phyloP scores from a whole-genome alignment of 2,113 vertebrate species.

The Actenoides lindsayi region DNA sequence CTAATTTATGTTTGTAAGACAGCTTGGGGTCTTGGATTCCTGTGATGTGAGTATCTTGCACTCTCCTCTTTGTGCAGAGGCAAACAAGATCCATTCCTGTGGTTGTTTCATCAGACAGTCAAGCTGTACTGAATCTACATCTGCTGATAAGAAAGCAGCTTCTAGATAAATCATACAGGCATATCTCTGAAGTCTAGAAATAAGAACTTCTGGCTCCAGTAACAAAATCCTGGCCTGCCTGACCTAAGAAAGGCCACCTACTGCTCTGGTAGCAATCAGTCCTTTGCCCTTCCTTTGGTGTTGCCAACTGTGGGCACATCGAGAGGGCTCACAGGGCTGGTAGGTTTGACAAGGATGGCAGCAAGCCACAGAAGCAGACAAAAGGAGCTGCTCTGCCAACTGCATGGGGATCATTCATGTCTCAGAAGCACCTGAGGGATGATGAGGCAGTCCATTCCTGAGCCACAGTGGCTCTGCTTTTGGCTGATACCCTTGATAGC shows the following conservation, averaged over 20 bases:
- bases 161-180: slow-evolving; percentile 45
- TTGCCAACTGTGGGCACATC: neutral
- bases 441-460: accelerated
- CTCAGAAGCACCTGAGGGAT: neutral
- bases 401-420: accelerated
- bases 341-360: neutral
- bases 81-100: slow-evolving; percentile 52
- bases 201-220: slow-evolving; percentile 10
- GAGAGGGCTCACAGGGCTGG: neutral
- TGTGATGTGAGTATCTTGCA: slow-evolving; percentile 9
- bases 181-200: slow-evolving; percentile 36
- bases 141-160: slow-evolving; percentile 56
- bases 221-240: neutral
- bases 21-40: slow-evolving; percentile 19
- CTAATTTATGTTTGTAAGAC: slow-evolving; percentile 50
- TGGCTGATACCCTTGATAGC: neutral
- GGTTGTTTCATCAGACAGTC: slow-evolving; percentile 50
- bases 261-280: neutral
- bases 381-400: neutral
- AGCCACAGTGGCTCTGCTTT: neutral
- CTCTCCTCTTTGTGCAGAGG: neutral
- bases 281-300: neutral
- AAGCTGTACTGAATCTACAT: slow-evolving; percentile 31
- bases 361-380: neutral
- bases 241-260: neutral